Base-by-base conservation (phyloP, 2,113 vertebrate species). In the Ageneiosus marmoratus region DNA sequence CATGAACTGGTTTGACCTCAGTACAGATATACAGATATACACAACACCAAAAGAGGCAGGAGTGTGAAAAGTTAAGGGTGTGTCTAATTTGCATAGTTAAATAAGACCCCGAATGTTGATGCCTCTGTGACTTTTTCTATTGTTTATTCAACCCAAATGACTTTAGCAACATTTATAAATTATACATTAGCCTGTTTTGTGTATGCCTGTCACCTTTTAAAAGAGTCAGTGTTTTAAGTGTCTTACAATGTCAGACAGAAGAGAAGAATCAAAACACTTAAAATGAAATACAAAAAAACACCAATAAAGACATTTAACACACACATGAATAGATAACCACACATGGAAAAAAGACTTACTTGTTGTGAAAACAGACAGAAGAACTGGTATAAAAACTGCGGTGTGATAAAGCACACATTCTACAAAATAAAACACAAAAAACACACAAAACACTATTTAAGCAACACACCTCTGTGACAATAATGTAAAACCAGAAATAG, bases 371-470 rank as follows among this genome's bases (percentile, higher is more conserved):
- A 99, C 93, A 98, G 95, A 95, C 98, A 99, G 96, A 97, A 97
- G 96, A 99, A 99, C 95, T 99, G 98, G 97, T 99, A 99, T 95
- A 99, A 98, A 98, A 99, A 99, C 83, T 99, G 98, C 84, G 98
- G 98, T 86, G 98, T 99, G 94, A 99, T 99, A 97, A 99, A 99
- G 95, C 98, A 99, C 93, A 99, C 98, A 96, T 99, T 99, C 98
- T 99, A 94, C 89, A 96, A 94, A 93, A 67, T 94, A 90, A 91
- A 87, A 90, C 75, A 83, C n/a, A 87, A 80, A 67, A 55, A 77
- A 86, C 34, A 81, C 12, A 80, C 51, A 84, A 79, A 37, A 51
- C 37, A n/a, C 15, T 29, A 67, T 22, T 12, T 50, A 16, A 13
- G 11, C 70, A 85, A 44, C 56, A 65, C 29, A 13, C 29, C 16